Percentiles rank a stretch among this genome's conserved stretches.
These are phyloP conservation scores for Leucoma salicis DNA, from an alignment of 2,888 invertebrate species.

Conservation along the genomic window DNA sequence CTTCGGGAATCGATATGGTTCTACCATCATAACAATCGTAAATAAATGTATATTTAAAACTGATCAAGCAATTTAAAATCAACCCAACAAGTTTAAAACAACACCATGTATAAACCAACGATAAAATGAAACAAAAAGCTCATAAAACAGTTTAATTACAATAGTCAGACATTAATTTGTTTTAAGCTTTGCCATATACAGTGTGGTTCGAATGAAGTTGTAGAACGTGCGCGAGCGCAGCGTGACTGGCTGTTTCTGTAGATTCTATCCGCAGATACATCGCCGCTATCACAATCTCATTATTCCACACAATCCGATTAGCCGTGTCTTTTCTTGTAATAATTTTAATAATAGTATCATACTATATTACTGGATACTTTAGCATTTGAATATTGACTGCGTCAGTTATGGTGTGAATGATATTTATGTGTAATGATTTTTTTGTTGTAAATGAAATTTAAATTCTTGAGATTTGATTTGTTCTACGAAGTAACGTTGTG, in stretches of 20 bases:
- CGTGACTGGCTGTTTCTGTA: constrained; percentile 45
- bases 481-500: too few relatives aligned
- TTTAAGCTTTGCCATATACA: constrained; percentile 32
- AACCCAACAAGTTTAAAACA: neutral
- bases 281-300: constrained; percentile 52
- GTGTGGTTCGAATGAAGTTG: constrained; percentile 45
- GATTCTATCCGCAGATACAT: constrained; percentile 54
- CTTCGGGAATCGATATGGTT: too few relatives aligned
- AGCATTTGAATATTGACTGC: neutral
- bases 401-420: neutral
- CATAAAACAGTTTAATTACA: constrained; percentile 25
- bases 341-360: constrained; percentile 28
- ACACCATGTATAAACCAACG: neutral
- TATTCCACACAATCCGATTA: constrained; percentile 58
- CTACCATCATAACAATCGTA: too few relatives aligned
- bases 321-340: constrained; percentile 43
- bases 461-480: too few relatives aligned
- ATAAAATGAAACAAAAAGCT: constrained; percentile 14
- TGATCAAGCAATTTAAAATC: neutral
- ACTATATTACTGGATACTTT: neutral
- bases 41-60: too few relatives aligned
- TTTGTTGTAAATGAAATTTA: too few relatives aligned
- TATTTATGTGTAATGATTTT: too few relatives aligned
- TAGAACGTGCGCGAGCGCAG: constrained; percentile 40
- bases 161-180: constrained; percentile 32